A percentile compares a stretch with the other conserved stretches of the same genome.
phyloP scores from a whole-genome alignment of 2,113 vertebrate genomes.

The Heterotis niloticus region DNA sequence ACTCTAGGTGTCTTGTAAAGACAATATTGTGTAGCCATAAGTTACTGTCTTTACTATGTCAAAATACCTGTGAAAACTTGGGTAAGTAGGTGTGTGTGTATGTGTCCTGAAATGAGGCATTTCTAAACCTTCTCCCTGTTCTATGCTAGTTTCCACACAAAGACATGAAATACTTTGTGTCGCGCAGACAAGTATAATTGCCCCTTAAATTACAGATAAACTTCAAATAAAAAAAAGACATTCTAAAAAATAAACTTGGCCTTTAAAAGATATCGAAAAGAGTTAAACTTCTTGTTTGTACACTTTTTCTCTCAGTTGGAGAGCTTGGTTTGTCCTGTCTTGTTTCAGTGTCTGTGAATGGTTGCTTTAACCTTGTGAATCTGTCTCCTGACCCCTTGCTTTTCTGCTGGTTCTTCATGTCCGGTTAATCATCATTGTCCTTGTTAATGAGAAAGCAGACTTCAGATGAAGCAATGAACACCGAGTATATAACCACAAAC shows the following conservation, averaged over 20 bases:
- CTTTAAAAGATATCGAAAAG: not conserved
- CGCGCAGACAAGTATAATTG: constrained; percentile 32
- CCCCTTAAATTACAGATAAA: constrained; percentile 1
- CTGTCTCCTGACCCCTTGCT: not conserved
- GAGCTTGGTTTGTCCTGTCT: not conserved
- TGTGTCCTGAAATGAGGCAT: not conserved
- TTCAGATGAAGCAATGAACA: constrained; percentile 1
- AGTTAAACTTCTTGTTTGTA: not conserved
- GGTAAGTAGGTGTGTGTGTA: not conserved
- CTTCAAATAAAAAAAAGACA: constrained; percentile 5
- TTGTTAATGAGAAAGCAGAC: constrained; percentile 2
- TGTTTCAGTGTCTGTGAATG: not conserved
- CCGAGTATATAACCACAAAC: constrained; percentile 20
- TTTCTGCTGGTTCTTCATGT: constrained; percentile 5
- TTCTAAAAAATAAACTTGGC: not conserved
- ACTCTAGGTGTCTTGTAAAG: not conserved
- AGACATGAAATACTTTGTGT: constrained; percentile 30
- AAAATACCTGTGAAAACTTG: not conserved
- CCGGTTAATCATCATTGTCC: not conserved
- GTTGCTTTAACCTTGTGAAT: constrained; percentile 5
- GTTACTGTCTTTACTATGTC: not conserved
- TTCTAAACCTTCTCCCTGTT: not conserved
- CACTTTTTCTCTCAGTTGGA: no score
- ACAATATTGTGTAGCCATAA: constrained; percentile 11
- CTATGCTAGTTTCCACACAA: constrained; percentile 26